phyloP scores from a whole-genome alignment of 2,113 vertebrate species.

The Poecilia latipinna region DNA sequence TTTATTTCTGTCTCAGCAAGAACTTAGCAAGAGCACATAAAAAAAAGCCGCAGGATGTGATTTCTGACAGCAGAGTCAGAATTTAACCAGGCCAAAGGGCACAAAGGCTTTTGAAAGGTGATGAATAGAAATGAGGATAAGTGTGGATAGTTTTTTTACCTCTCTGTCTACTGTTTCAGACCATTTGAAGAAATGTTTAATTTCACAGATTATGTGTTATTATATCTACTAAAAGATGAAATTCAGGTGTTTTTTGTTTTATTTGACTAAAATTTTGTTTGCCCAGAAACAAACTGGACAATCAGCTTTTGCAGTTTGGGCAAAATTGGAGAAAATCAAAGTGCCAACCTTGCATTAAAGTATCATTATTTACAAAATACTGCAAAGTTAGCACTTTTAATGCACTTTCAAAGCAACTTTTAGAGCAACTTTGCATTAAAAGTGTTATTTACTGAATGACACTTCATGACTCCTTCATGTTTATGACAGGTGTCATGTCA shows the following conservation, averaged over 20 bases:
- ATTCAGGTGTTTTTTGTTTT: neutral
- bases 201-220: too few relatives aligned
- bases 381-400: too few relatives aligned
- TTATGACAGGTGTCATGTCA: too few relatives aligned
- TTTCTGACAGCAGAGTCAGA: constrained; percentile 10
- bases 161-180: neutral
- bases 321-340: too few relatives aligned
- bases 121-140: neutral
- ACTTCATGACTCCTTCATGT: too few relatives aligned
- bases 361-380: too few relatives aligned
- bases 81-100: constrained; percentile 25
- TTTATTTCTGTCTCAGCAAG: constrained; percentile 29
- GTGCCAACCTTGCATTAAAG: too few relatives aligned
- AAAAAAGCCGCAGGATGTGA: neutral
- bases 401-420: too few relatives aligned
- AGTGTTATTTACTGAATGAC: too few relatives aligned
- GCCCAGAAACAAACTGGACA: neutral
- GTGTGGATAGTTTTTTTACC: neutral
- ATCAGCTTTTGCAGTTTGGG: neutral
- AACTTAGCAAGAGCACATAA: constrained; percentile 15
- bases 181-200: too few relatives aligned
- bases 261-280: neutral
- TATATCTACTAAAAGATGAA: too few relatives aligned
- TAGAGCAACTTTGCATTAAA: too few relatives aligned
- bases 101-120: neutral